phyloP scores from a whole-genome alignment of 2,888 invertebrate species.

The Pegoplata infirma region DNA sequence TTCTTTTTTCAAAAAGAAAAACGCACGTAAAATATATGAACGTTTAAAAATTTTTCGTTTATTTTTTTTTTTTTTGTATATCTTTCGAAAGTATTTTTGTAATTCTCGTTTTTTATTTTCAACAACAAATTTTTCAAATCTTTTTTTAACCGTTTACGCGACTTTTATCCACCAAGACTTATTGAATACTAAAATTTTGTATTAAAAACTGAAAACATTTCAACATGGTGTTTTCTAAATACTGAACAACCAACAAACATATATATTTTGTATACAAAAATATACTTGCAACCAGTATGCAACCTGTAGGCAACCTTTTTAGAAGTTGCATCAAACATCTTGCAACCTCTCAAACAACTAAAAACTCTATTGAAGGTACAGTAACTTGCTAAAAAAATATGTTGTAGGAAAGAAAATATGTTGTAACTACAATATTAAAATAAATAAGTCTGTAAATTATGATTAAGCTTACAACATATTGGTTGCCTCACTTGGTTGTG shows the following conservation, averaged over 20 bases:
- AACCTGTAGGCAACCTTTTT: too few species aligned
- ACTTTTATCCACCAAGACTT: conserved; percentile 47
- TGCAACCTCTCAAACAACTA: not conserved
- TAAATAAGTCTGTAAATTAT: not conserved
- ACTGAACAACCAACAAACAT: not conserved
- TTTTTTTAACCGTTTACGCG: conserved; percentile 30
- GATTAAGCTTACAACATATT: not conserved
- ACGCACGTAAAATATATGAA: not conserved
- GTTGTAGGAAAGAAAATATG: too few species aligned
- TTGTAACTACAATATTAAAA: too few species aligned
- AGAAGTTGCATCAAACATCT: not conserved
- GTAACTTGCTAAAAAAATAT: conserved; percentile 25
- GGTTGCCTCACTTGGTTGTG: not conserved
- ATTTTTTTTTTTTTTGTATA: conserved; percentile 7
- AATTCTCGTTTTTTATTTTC: not conserved
- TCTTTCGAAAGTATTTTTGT: not conserved
- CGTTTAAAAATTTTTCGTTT: conserved; percentile 2
- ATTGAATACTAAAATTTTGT: conserved; percentile 52
- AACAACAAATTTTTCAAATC: not conserved
- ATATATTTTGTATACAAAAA: not conserved
- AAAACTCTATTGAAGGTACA: conserved; percentile 28
- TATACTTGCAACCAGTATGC: too few species aligned
- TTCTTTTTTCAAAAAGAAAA: too few species aligned
- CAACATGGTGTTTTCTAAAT: conserved; percentile 42
- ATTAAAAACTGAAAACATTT: conserved; percentile 42